Evolutionary conservation across 2,113 vertebrate species (phyloP).

Genomic region (Merops nubicus): DNA sequence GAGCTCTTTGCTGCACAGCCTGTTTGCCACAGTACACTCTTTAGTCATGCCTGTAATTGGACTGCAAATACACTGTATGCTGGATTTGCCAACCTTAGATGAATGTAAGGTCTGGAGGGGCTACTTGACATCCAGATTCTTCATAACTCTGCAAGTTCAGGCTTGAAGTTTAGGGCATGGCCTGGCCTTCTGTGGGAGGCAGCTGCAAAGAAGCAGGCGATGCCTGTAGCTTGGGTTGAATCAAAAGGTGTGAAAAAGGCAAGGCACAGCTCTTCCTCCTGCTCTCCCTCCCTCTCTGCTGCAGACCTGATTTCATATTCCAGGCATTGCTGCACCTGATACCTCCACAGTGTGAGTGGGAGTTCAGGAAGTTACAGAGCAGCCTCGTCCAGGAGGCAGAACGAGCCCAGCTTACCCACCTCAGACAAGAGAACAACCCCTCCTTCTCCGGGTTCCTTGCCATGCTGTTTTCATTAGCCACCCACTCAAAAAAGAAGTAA

Average conservation of each 20-base stretch:
- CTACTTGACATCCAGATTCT: conserved; percentile 25
- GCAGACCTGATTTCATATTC: neutral
- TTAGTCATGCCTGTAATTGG: neutral
- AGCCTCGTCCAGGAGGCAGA: neutral
- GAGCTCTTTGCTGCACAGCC: neutral
- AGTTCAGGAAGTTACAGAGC: neutral
- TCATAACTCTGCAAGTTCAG: neutral
- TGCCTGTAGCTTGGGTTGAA: conserved; percentile 1
- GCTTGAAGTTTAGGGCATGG: conserved; percentile 25
- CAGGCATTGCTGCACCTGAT: neutral
- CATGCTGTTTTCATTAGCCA: neutral
- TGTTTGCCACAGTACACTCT: neutral
- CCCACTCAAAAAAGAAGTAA: neutral
- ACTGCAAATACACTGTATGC: neutral
- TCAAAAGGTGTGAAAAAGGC: conserved; percentile 1
- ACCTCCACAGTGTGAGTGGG: neutral
- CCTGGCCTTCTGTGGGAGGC: neutral
- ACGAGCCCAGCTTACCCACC: rapidly evolving
- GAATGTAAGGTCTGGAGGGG: neutral
- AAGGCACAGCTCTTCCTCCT: neutral
- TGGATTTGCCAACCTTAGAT: neutral
- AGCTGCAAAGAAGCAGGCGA: neutral
- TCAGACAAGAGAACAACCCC: neutral
- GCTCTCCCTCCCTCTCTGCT: neutral
- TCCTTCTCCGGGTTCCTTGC: neutral